phyloP scores from a whole-genome alignment of 2,797 vertebrate species.

The Cyprinella venusta region DNA sequence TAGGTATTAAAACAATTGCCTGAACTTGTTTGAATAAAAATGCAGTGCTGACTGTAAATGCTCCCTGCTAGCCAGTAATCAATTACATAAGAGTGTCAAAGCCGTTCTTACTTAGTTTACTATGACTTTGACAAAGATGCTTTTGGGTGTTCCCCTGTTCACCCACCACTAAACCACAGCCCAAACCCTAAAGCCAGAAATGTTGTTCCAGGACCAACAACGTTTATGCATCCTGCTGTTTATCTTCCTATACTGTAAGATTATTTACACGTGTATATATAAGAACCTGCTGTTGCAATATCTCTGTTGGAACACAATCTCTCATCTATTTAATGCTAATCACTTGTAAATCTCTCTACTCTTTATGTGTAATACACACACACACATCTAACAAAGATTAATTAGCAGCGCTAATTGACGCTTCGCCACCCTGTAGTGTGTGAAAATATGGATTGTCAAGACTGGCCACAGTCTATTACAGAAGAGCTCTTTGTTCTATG shows the following conservation, averaged over 20 bases:
- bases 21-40: too few species aligned
- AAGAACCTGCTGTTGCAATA: not conserved
- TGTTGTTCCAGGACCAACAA: not conserved
- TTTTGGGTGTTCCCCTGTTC: not conserved
- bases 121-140: not conserved
- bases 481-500: not conserved
- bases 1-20: too few species aligned
- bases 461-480: not conserved
- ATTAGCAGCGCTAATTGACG: not conserved
- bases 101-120: not conserved
- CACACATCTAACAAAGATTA: not conserved
- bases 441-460: slow-evolving; percentile 4
- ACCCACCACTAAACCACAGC: not conserved
- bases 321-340: not conserved
- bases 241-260: not conserved
- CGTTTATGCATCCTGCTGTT: not conserved
- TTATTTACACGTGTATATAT: not conserved
- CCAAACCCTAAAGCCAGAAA: not conserved
- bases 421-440: not conserved
- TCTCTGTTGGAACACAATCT: not conserved
- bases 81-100: not conserved
- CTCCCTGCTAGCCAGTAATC: too few species aligned
- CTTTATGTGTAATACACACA: slow-evolving; percentile 8
- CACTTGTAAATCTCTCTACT: slow-evolving; percentile 4
- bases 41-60: too few species aligned